Evolutionary conservation across 1,140 invertebrate species (phyloP), one percentile per base, ranked within the genome.

Genomic region (Magallana ariakensis): DNA sequence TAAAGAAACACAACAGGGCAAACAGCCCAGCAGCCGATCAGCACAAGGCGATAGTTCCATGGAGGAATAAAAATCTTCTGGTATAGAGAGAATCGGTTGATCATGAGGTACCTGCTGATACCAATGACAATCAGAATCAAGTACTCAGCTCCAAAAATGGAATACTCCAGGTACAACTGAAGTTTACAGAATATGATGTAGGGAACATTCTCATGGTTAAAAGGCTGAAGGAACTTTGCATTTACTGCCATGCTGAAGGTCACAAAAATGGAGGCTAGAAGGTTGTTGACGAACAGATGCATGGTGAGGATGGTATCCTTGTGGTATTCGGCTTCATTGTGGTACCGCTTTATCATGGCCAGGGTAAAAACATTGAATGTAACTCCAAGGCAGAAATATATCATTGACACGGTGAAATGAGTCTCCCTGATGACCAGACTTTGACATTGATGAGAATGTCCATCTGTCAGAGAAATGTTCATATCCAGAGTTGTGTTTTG

Each of bases 41-140:
- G 26, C 19, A 84, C 11, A 9, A 84, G 46, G 19, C 16, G 19
- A 19, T 53, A 55, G 33, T 82, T 82, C 33, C 57, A 10, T 26
- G 60, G 22, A 22, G 22, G 33, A 26, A 15, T 19, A 53, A 84
- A 66, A 15, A 58, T 58, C 58, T 53, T 58, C 3, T 66, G 56
- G n/a, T 56, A 60, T 9, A n/a, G 66, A n/a, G 26, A 15, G 55
- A 54, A 26, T 7, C 10, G 46, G 46, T 55, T 56, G 46, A 82
- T 82, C 80, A 82, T 54, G 15, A 82, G n/a, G 46, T 82, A 82
- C 10, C 80, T n/a, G 19, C 54, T 82, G 9, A 82, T 82, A 22
- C 46, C 46, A 5, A 82, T 82, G n/a, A 82, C 15, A 54, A 82
- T 56, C 46, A 82, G 46, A 56, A 56, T 56, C 15, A 82, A 9